phyloP scores from a whole-genome alignment of 2,113 vertebrate genomes.

The Pseudolaguvia tuberculata region DNA sequence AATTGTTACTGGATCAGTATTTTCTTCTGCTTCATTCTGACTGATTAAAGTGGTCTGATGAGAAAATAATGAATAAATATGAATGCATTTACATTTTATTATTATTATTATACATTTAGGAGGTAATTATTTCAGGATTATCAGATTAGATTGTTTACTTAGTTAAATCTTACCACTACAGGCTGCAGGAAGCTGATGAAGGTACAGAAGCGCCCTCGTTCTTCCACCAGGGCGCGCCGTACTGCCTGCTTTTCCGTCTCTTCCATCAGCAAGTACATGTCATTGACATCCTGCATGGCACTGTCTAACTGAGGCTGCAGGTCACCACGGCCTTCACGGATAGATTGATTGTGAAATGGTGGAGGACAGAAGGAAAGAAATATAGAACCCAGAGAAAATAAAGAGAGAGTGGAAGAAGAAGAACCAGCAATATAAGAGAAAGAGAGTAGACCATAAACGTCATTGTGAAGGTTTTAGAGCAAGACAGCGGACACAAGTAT shows the following conservation, averaged over 20 bases:
- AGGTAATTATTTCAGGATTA: no score
- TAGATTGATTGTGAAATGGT: constrained; percentile 14
- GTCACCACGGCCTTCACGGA: constrained; percentile 82
- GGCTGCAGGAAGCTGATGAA: constrained; percentile 93
- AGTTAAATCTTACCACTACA: constrained; percentile 91
- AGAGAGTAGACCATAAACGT: not conserved
- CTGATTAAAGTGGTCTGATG: no score
- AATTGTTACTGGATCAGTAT: no score
- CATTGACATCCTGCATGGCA: constrained; percentile 91
- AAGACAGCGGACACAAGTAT: constrained; percentile 11
- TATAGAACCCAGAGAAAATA: not conserved
- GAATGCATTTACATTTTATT: no score
- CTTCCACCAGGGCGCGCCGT: constrained; percentile 89
- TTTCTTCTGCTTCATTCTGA: no score
- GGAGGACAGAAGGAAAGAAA: not conserved
- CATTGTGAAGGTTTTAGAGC: not conserved
- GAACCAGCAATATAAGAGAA: not conserved
- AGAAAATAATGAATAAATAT: no score
- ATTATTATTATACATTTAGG: no score
- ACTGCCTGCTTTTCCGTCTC: constrained; percentile 97
- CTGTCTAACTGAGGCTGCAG: constrained; percentile 96
- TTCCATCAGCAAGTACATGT: constrained; percentile 96
- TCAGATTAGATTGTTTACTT: no score
- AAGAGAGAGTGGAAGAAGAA: not conserved
- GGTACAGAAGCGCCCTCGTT: constrained; percentile 91